Conservation (phyloP, 2,888 invertebrate species). For the Neoascia interrupta region DNA sequence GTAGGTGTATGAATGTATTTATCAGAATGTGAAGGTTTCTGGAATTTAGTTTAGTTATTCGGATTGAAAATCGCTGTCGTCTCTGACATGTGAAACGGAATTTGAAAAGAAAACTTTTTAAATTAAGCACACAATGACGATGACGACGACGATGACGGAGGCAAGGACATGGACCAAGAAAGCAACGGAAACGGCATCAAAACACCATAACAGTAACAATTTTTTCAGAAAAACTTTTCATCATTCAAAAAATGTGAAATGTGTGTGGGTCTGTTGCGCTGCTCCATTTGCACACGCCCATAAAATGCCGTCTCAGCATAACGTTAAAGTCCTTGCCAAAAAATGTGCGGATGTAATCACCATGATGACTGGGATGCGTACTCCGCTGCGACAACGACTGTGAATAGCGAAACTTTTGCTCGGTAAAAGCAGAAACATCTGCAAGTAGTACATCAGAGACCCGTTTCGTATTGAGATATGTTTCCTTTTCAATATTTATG, state of each 20-base stretch:
- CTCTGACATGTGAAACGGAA: slow-evolving; percentile 51
- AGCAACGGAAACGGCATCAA: slow-evolving; percentile 53
- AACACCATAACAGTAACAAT: slow-evolving; percentile 54
- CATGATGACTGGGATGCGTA: slow-evolving; percentile 50
- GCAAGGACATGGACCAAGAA: slow-evolving; percentile 30
- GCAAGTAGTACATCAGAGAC: slow-evolving; percentile 19
- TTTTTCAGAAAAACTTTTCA: slow-evolving; percentile 58
- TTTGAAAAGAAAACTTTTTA: slow-evolving; percentile 60
- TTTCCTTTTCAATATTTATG: slow-evolving; percentile 37
- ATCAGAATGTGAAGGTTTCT: slow-evolving; percentile 32
- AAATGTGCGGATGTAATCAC: slow-evolving; percentile 21
- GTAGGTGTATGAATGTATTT: background rate
- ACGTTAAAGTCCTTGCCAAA: slow-evolving; percentile 32
- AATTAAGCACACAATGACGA: slow-evolving; percentile 50
- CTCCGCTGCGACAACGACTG: slow-evolving; percentile 22
- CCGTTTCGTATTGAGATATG: slow-evolving; percentile 1
- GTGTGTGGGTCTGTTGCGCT: background rate
- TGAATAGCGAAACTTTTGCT: slow-evolving; percentile 38
- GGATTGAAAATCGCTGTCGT: too few relatives aligned
- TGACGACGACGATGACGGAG: slow-evolving; percentile 24
- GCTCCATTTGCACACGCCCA: slow-evolving; percentile 7
- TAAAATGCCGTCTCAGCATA: too few relatives aligned
- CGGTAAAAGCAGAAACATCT: slow-evolving; percentile 33
- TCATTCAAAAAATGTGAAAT: slow-evolving; percentile 24
- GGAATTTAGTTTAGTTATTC: background rate